These are phyloP conservation scores for Oreotragus oreotragus DNA, from an alignment of 2,113 vertebrate genomes.

Conservation along the genomic window DNA sequence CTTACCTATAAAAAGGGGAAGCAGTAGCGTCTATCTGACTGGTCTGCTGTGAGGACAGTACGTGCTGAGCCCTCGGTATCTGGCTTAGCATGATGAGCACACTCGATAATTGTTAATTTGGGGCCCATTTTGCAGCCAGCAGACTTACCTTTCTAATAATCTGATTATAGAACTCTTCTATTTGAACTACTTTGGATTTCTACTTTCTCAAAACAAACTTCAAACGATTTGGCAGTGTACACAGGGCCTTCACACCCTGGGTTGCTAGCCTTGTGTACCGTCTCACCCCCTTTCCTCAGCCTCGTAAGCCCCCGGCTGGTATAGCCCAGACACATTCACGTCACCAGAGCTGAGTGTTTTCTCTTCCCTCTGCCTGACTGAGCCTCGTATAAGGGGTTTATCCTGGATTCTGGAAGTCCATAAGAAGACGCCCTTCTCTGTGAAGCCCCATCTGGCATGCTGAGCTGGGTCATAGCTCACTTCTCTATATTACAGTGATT, in stretches of 20 bases:
- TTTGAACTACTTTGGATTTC: neutral
- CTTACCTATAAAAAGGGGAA: neutral
- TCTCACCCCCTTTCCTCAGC: neutral
- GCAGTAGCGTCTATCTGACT: fast-evolving
- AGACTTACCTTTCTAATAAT: neutral
- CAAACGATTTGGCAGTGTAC: neutral
- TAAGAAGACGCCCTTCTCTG: neutral
- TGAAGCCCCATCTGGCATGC: neutral
- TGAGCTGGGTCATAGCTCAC: neutral
- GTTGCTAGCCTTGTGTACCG: neutral
- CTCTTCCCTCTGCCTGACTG: neutral
- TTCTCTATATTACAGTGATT: neutral
- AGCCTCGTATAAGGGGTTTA: neutral
- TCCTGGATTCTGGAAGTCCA: neutral
- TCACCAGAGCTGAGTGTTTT: neutral
- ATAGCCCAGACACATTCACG: neutral
- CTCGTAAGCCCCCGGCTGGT: neutral
- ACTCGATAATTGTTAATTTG: neutral
- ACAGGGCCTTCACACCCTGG: fast-evolving
- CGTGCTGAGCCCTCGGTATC: neutral
- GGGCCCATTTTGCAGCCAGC: neutral
- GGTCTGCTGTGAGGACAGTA: neutral
- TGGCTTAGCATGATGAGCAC: neutral
- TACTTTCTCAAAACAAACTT: neutral
- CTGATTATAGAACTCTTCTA: neutral